Percentiles rank a stretch among this genome's conserved stretches.
Conservation (phyloP, 2,797 vertebrate species). For the Sciurus carolinensis region DNA sequence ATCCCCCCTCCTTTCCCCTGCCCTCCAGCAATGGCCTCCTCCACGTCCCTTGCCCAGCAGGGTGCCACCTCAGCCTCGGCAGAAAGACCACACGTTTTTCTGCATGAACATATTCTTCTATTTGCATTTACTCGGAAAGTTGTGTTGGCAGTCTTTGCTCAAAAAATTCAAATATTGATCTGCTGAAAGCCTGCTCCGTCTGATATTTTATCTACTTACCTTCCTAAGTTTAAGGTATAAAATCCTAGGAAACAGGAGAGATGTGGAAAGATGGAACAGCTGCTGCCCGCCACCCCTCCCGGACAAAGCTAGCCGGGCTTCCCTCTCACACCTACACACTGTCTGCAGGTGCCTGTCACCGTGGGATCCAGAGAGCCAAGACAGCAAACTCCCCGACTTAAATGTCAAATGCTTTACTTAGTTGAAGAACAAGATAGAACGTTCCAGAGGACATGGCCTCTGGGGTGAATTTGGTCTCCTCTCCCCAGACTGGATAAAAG, state of each 20-base stretch:
- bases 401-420: accelerated
- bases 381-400: neutral
- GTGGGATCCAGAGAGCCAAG: neutral
- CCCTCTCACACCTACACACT: neutral
- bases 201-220: neutral
- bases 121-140: neutral
- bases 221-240: neutral
- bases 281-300: accelerated
- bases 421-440: neutral
- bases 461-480: neutral
- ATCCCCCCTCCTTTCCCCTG: neutral
- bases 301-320: accelerated
- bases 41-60: too few species aligned
- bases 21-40: neutral
- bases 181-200: neutral
- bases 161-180: neutral
- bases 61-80: too few species aligned
- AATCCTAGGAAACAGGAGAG: neutral
- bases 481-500: neutral
- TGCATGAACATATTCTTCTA: neutral
- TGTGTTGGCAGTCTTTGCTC: neutral
- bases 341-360: accelerated
- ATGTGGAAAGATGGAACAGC: neutral
- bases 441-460: neutral
- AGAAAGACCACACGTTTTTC: too few species aligned